These are phyloP conservation scores for Lasius platythorax DNA, from an alignment of 2,888 invertebrate species.

Conservation along the genomic window DNA sequence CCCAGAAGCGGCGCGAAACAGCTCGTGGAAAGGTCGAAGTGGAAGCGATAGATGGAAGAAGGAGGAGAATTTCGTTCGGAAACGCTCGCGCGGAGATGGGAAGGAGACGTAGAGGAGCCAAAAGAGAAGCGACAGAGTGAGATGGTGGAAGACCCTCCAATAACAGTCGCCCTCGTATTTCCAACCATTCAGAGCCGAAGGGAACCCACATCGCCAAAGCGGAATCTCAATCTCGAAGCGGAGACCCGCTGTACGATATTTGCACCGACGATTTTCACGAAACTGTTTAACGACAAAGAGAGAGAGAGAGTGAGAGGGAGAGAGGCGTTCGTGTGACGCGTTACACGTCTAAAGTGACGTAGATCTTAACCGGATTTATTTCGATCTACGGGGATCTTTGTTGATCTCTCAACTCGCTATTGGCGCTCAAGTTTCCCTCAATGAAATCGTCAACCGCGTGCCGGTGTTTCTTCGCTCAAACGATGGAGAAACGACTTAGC, in stretches of 20 bases:
- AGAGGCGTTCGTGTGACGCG: background rate
- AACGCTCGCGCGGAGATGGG: background rate
- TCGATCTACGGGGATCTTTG: background rate
- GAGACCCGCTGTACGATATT: constrained; percentile 41
- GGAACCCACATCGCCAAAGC: constrained; percentile 68
- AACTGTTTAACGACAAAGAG: constrained; percentile 37
- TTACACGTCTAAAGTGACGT: constrained; percentile 23
- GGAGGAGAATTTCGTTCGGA: constrained; percentile 38
- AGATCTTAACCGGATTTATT: constrained; percentile 39
- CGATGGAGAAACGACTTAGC: background rate
- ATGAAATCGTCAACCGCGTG: constrained; percentile 8
- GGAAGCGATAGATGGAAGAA: constrained; percentile 46
- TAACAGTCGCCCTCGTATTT: constrained; percentile 74
- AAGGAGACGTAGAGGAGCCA: constrained; percentile 18
- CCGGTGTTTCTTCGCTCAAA: background rate
- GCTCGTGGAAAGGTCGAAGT: constrained; percentile 55
- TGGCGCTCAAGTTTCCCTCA: constrained; percentile 13
- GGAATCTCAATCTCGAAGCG: constrained; percentile 67
- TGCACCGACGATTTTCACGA: constrained; percentile 47
- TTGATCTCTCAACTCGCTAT: constrained; percentile 33
- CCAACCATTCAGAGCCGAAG: constrained; percentile 67
- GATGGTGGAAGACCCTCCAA: constrained; percentile 64
- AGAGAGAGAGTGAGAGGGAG: background rate
- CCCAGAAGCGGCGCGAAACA: constrained; percentile 37
- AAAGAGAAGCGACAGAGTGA: constrained; percentile 48